Conservation (phyloP, 1,140 invertebrate species). For the Himalopsyche phryganea region DNA sequence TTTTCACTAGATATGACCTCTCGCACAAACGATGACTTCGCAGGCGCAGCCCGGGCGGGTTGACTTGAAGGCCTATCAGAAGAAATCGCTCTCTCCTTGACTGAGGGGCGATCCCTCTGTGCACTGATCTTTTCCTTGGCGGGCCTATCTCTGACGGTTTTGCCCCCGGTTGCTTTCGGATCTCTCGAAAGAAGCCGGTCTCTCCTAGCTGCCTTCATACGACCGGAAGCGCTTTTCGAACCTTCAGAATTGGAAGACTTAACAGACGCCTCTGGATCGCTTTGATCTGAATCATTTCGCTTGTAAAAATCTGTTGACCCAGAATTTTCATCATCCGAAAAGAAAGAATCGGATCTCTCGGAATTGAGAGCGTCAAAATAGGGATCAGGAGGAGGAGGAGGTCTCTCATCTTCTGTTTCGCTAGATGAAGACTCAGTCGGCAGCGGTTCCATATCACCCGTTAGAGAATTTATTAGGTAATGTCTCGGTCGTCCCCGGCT, state of each 20-base stretch:
- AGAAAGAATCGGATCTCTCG: conserved; percentile 59
- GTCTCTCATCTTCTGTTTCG: conserved; percentile 41
- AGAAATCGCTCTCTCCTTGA: conserved; percentile 6
- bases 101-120: neutral
- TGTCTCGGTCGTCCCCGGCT: conserved; percentile 61
- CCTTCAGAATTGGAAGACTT: conserved; percentile 55
- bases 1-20: conserved; percentile 38
- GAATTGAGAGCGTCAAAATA: conserved; percentile 49
- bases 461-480: conserved; percentile 83
- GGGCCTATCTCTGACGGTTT: neutral
- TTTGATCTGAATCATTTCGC: conserved; percentile 50
- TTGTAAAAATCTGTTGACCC: conserved; percentile 46
- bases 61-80: conserved; percentile 40
- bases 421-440: conserved; percentile 61
- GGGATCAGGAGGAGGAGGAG: conserved; percentile 35
- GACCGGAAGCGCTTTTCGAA: conserved; percentile 40
- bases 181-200: conserved; percentile 6
- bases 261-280: conserved; percentile 59
- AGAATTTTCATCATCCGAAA: conserved; percentile 57
- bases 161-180: neutral
- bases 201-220: conserved; percentile 20
- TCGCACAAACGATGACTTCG: conserved; percentile 44
- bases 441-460: conserved; percentile 80
- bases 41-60: conserved; percentile 39
- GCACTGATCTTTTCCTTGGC: neutral